Evolutionary conservation across 2,888 invertebrate genomes (phyloP).

Genomic region (Cephus rjabovi): DNA sequence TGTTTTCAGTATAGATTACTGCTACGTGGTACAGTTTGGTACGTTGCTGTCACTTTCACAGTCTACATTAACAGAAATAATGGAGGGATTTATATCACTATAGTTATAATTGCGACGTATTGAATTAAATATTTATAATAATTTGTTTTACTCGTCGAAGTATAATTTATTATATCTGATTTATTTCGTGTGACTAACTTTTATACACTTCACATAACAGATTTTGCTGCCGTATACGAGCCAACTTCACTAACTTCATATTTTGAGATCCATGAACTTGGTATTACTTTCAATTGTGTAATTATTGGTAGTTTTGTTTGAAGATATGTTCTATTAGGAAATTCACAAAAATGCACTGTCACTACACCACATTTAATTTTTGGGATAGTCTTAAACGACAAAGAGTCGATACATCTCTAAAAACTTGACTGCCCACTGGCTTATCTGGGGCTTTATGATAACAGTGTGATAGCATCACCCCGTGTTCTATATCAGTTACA

Average conservation of each 20-base stretch:
- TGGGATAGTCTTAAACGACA: background rate
- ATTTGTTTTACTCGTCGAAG: background rate
- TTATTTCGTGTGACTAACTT: background rate
- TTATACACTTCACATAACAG: background rate
- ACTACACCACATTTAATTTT: background rate
- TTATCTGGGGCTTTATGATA: conserved; percentile 42
- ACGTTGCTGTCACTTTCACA: background rate
- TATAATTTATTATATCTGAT: background rate
- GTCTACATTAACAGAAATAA: background rate
- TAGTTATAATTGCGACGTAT: background rate
- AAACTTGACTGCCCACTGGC: conserved; percentile 31
- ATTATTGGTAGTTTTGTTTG: background rate
- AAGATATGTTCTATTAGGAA: background rate
- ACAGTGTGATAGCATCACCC: conserved; percentile 32
- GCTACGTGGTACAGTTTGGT: background rate
- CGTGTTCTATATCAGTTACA: conserved; percentile 27
- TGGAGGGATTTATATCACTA: background rate
- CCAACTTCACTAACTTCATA: background rate
- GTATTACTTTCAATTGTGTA: background rate
- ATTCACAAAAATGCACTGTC: background rate
- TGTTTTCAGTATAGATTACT: background rate
- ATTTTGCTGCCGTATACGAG: no score
- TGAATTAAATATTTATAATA: background rate
- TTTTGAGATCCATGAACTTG: background rate
- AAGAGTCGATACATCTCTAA: conserved; percentile 18